A percentile compares a stretch with the other conserved stretches of the same genome.
phyloP scores from a whole-genome alignment of 2,797 vertebrate species.

The Parauchenoglanis punctatus region DNA sequence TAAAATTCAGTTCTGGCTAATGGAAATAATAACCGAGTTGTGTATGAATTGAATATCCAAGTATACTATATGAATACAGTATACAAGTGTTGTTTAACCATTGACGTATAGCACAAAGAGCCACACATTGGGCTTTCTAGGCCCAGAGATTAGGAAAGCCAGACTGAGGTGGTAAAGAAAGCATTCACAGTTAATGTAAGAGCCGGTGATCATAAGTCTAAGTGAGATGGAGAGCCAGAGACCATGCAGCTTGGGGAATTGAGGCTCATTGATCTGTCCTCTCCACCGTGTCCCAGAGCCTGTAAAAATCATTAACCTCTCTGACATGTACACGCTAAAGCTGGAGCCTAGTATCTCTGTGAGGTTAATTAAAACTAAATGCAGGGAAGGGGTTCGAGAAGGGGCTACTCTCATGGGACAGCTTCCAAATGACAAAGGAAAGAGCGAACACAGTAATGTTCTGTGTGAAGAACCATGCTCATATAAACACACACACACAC shows the following conservation, averaged over 20 bases:
- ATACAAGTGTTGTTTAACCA: not conserved
- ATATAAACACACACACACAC: conserved; percentile 11
- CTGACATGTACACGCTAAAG: conserved; percentile 77
- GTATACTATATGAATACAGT: not conserved
- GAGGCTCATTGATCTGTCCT: conserved; percentile 82
- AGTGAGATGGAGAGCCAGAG: conserved; percentile 54
- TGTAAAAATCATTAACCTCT: conserved; percentile 82
- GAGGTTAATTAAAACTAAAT: conserved; percentile 87
- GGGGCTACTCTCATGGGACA: conserved; percentile 71
- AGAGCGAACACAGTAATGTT: conserved; percentile 51
- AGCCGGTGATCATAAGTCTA: conserved; percentile 27
- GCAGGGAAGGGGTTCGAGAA: conserved; percentile 51
- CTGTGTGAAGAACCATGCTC: conserved; percentile 38
- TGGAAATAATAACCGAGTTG: not conserved
- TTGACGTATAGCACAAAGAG: not conserved
- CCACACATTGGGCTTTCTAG: not conserved
- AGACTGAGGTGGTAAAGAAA: conserved; percentile 14
- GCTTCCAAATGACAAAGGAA: conserved; percentile 73
- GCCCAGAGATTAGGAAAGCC: not conserved
- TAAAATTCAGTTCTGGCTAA: not conserved
- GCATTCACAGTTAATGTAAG: conserved; percentile 9
- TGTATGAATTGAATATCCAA: not conserved
- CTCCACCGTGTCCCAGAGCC: conserved; percentile 71
- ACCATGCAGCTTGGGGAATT: conserved; percentile 69
- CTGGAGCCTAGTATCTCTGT: conserved; percentile 79